Percentiles rank a stretch among this genome's conserved stretches.
Evolutionary conservation across 2,888 invertebrate genomes (phyloP).

Genomic region (Orchesella flavescens): DNA sequence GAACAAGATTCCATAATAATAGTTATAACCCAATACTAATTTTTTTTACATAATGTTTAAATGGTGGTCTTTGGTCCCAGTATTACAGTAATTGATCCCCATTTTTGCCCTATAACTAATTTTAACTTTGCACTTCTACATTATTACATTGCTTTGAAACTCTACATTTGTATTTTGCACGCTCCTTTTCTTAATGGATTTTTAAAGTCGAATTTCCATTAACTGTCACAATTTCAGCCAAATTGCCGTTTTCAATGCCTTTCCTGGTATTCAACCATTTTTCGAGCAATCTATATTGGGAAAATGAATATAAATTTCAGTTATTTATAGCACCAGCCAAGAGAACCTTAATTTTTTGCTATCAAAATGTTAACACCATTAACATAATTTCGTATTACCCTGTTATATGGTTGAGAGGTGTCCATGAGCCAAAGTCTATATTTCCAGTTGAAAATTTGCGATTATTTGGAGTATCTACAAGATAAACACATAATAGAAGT

Average conservation of each 20-base stretch:
- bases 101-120: no score
- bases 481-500: no score
- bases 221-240: conserved; percentile 91
- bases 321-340: no score
- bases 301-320: background rate
- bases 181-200: conserved; percentile 24
- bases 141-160: no score
- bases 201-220: conserved; percentile 81
- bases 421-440: conserved; percentile 43
- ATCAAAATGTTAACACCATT: background rate
- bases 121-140: no score
- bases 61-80: no score
- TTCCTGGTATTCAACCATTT: conserved; percentile 91
- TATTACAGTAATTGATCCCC: no score
- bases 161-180: no score
- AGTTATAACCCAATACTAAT: no score
- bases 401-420: conserved; percentile 46
- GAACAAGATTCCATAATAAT: no score
- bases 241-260: conserved; percentile 81
- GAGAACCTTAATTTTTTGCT: no score
- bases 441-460: conserved; percentile 41
- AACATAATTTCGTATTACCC: conserved; percentile 32
- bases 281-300: conserved; percentile 78
- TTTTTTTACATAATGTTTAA: no score
- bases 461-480: conserved; percentile 54